phyloP scores from a whole-genome alignment of 2,797 vertebrate genomes.

The Sebastes glaucus region DNA sequence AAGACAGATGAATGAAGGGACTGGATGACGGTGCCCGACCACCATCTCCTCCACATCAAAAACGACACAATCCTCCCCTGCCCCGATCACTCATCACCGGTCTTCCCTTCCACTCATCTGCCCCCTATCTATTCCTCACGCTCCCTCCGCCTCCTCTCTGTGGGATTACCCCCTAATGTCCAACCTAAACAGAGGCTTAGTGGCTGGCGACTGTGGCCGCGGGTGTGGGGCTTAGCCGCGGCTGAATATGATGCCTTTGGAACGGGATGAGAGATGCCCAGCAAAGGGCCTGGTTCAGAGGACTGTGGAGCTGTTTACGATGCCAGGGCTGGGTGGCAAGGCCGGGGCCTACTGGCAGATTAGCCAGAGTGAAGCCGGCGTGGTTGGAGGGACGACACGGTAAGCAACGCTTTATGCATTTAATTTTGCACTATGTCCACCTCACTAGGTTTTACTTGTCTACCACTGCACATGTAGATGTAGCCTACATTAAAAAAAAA shows the following conservation, averaged over 20 bases:
- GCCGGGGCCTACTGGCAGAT: conserved; percentile 35
- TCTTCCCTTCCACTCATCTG: conserved; percentile 38
- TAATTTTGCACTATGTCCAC: neutral
- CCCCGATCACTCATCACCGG: conserved; percentile 54
- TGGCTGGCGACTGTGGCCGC: conserved; percentile 75
- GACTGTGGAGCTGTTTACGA: conserved; percentile 45
- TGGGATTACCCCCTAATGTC: conserved; percentile 82
- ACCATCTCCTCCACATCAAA: conserved; percentile 38
- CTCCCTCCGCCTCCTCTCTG: conserved; percentile 29
- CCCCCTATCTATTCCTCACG: conserved; percentile 27
- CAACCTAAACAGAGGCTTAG: conserved; percentile 83
- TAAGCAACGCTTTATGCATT: neutral
- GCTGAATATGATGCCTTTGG: conserved; percentile 74
- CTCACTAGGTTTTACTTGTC: neutral
- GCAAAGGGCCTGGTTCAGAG: conserved; percentile 27
- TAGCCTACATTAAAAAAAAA: neutral
- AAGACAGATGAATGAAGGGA: neutral
- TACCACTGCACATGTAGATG: neutral
- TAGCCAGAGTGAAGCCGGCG: conserved; percentile 10
- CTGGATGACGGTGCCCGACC: neutral
- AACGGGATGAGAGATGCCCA: conserved; percentile 64
- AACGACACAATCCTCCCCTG: conserved; percentile 24
- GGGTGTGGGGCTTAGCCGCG: conserved; percentile 66
- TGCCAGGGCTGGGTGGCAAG: conserved; percentile 30
- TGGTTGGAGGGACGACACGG: neutral